Percentiles rank a stretch among this genome's conserved stretches.
Conservation (phyloP, 1,140 invertebrate genomes). For the Littorina saxatilis region DNA sequence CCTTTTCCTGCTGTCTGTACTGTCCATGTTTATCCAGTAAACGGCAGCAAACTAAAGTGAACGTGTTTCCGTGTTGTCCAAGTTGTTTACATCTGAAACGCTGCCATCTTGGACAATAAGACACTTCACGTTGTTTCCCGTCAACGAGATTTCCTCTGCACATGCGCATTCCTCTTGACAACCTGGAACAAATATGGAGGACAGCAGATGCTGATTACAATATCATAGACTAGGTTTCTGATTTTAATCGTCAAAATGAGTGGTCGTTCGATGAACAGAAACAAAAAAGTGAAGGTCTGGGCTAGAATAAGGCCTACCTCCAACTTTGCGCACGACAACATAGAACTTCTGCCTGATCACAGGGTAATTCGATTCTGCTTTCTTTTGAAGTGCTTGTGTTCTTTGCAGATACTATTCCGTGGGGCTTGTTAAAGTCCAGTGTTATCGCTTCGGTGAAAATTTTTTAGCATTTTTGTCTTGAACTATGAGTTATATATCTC, state of each 20-base stretch:
- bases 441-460: too few species aligned
- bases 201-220: slow-evolving; percentile 18
- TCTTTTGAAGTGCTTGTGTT: too few species aligned
- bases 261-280: slow-evolving; percentile 49
- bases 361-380: slow-evolving; percentile 58
- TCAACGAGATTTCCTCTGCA: slow-evolving; percentile 10
- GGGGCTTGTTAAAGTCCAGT: too few species aligned
- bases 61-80: not conserved
- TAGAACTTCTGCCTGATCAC: slow-evolving; percentile 70
- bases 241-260: slow-evolving; percentile 39
- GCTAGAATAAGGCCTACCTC: slow-evolving; percentile 72
- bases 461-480: too few species aligned
- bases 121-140: not conserved
- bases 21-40: too few species aligned
- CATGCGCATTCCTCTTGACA: slow-evolving; percentile 65
- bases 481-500: too few species aligned
- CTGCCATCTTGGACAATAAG: not conserved
- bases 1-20: too few species aligned
- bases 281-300: slow-evolving; percentile 73
- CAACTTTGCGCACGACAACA: slow-evolving; percentile 72
- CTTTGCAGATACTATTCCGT: too few species aligned
- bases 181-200: slow-evolving; percentile 64
- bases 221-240: not conserved
- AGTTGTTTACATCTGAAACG: slow-evolving; percentile 16
- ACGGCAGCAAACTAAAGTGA: slow-evolving; percentile 3